Evolutionary conservation across 2,113 vertebrate genomes (phyloP), one percentile per base, ranked within the genome.

Genomic region (Tyrannus savana): DNA sequence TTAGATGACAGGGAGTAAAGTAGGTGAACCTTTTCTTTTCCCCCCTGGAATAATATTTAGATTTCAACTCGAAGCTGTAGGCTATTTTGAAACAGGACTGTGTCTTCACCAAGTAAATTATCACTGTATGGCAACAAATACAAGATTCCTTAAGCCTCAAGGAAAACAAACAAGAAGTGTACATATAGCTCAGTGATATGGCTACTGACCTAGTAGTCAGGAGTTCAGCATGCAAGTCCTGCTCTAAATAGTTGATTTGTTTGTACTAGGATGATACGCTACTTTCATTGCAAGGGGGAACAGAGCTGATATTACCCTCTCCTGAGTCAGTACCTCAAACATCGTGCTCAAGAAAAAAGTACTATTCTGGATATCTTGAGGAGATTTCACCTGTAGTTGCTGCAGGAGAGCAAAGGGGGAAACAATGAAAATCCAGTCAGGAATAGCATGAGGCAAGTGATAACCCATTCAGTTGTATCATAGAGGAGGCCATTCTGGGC

Each of bases 321-420:
- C 33, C 60, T 39, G 14, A 73, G 33, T 50, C 28, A 55, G 37
- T 33, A 25, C 7, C 14, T 17, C 59, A 55, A 73, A 52, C 4
- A n/a, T 6, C 0, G 2, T 14, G 30, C 11, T 80, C 28, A 58
- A 56, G 33, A 37, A 62, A 69, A 80, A 62, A 25, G 39, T 8
- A 39, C 2, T 1, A 8, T 23, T 73, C 30, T 2, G 1, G 0
- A 0, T 19, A 16, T 80, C 75, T 76, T 52, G 39, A 88, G 52
- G 14, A 63, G 4, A 2, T 55, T 17, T 35, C 19, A 62, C 28
- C 15, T 56, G 19, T 35, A 56, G 35, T 28, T 55, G 23, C 52
- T 89, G 28, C 28, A 41, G 30, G 14, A 82, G 14, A 73, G 12
- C 7, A 15, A 12, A 53, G 22, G 31, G 28, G 10, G 30, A 66